Conservation (phyloP, 2,113 vertebrate genomes). For the Pelmatolapia mariae region DNA sequence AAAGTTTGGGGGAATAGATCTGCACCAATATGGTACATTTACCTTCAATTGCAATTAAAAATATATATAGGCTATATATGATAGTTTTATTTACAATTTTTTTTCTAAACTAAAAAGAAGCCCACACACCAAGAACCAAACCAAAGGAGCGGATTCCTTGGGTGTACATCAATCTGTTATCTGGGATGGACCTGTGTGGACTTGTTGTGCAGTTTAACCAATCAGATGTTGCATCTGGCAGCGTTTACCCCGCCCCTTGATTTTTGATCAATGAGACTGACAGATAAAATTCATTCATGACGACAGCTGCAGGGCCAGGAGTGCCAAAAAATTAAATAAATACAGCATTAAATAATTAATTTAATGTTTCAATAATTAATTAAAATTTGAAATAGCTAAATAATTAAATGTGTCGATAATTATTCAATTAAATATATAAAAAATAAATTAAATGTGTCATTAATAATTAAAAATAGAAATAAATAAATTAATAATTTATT, state of each 20-base stretch:
- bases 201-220: not conserved
- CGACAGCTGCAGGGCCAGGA: not conserved
- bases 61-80: too few species aligned
- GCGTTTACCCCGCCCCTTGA: not conserved
- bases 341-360: not conserved
- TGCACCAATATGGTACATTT: too few species aligned
- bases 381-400: not conserved
- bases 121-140: too few species aligned
- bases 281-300: not conserved
- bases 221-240: not conserved
- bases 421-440: not conserved
- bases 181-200: not conserved
- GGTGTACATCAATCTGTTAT: not conserved
- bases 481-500: not conserved
- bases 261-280: not conserved
- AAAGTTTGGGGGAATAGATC: too few species aligned
- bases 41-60: too few species aligned
- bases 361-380: not conserved
- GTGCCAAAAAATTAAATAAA: not conserved
- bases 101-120: too few species aligned
- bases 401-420: not conserved
- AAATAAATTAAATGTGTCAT: not conserved
- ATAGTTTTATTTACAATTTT: too few species aligned
- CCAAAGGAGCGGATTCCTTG: fast-evolving
- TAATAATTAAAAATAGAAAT: not conserved